phyloP scores from a whole-genome alignment of 1,140 invertebrate genomes.

The Augochlora pura region DNA sequence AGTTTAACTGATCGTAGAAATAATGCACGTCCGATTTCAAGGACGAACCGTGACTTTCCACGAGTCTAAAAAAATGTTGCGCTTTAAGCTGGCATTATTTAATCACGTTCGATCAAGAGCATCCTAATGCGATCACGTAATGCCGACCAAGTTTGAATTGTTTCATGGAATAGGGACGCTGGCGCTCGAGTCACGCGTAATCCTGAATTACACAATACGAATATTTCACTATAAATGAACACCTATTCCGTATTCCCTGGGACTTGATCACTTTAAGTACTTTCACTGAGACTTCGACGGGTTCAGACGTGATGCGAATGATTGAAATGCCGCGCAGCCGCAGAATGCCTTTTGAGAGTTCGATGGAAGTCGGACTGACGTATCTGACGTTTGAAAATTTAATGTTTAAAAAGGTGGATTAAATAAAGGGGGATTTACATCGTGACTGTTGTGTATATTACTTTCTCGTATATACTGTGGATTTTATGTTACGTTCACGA shows the following conservation, averaged over 20 bases:
- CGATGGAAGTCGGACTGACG: slow-evolving; percentile 43
- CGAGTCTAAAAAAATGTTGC: neutral
- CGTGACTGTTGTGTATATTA: no score
- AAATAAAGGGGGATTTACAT: no score
- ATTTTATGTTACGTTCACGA: no score
- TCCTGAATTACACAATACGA: slow-evolving; percentile 71
- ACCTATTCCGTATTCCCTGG: slow-evolving; percentile 70
- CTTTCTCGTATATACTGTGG: no score
- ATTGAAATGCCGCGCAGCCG: slow-evolving; percentile 11
- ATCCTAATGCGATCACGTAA: slow-evolving; percentile 15
- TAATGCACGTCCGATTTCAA: neutral
- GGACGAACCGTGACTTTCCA: neutral
- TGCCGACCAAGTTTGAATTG: neutral
- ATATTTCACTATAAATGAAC: slow-evolving; percentile 69
- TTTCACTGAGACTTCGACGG: slow-evolving; percentile 71
- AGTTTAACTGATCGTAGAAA: neutral
- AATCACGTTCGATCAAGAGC: slow-evolving; percentile 11
- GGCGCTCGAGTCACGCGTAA: slow-evolving; percentile 51
- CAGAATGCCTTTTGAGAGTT: neutral
- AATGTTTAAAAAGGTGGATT: neutral
- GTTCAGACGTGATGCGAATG: slow-evolving; percentile 70
- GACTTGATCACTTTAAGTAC: slow-evolving; percentile 62
- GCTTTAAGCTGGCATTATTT: slow-evolving; percentile 11
- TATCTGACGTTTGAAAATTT: neutral
- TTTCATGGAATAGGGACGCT: slow-evolving; percentile 10